A percentile compares a stretch with the other conserved stretches of the same genome.
These are phyloP conservation scores for Harpalus rubripes DNA, from an alignment of 2,888 invertebrate genomes.

Conservation along the genomic window DNA sequence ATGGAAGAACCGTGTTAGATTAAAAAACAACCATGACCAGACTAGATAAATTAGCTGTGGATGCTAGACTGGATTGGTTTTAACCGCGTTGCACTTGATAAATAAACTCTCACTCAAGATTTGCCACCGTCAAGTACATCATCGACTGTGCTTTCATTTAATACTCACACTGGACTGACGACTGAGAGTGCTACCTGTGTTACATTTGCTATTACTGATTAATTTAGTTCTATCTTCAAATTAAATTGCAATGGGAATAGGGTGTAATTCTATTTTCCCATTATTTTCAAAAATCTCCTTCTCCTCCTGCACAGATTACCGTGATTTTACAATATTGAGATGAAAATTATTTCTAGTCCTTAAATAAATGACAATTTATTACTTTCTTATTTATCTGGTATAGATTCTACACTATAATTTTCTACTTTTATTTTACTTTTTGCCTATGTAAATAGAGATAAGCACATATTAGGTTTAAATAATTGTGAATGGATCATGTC, in stretches of 20 bases:
- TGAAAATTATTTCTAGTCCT: too few relatives aligned
- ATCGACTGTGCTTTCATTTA: background rate
- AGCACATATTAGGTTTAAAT: too few relatives aligned
- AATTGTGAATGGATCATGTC: too few relatives aligned
- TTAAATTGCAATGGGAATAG: background rate
- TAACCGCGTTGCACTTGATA: conserved; percentile 39
- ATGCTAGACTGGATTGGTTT: conserved; percentile 35
- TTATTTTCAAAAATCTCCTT: too few relatives aligned
- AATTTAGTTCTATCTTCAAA: background rate
- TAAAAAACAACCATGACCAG: conserved; percentile 50
- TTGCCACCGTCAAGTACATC: background rate
- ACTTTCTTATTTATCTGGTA: too few relatives aligned
- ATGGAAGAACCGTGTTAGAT: conserved; percentile 63
- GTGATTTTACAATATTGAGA: too few relatives aligned
- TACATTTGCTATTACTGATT: background rate
- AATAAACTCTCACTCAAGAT: conserved; percentile 35
- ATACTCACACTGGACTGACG: background rate
- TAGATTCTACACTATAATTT: too few relatives aligned
- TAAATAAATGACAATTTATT: too few relatives aligned
- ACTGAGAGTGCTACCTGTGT: background rate
- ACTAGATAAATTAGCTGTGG: conserved; percentile 57
- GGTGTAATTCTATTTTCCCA: background rate
- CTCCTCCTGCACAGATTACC: too few relatives aligned
- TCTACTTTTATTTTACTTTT: too few relatives aligned
- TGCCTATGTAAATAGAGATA: too few relatives aligned